These are phyloP conservation scores for Nothura maculosa DNA, from an alignment of 2,797 vertebrate species.

Conservation along the genomic window DNA sequence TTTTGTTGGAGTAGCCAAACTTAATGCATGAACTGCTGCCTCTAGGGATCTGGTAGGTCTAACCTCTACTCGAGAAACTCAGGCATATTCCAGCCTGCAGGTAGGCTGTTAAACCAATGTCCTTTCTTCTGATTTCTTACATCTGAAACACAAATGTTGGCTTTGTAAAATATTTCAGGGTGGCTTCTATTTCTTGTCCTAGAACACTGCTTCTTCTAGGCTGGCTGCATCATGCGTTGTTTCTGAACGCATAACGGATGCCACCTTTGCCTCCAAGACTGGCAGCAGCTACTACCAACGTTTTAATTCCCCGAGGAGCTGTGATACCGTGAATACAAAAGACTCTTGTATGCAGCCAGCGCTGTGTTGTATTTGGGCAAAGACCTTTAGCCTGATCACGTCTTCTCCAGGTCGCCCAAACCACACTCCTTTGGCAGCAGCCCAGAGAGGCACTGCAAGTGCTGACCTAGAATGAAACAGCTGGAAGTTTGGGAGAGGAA, in stretches of 20 bases:
- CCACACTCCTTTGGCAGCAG: neutral
- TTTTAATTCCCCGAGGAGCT: neutral
- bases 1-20: neutral
- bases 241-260: rapidly evolving
- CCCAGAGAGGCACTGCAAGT: neutral
- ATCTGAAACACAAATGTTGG: neutral
- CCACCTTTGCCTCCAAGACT: neutral
- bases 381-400: slow-evolving; percentile 26
- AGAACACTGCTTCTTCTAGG: rapidly evolving
- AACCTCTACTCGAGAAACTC: slow-evolving; percentile 28
- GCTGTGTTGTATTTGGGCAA: neutral
- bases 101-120: slow-evolving; percentile 42
- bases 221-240: neutral
- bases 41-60: slow-evolving; percentile 21
- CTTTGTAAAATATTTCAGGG: rapidly evolving
- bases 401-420: slow-evolving; percentile 37
- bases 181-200: neutral
- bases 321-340: rapidly evolving
- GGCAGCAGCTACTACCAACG: neutral
- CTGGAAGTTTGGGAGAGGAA: slow-evolving; percentile 57
- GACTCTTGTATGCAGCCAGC: neutral
- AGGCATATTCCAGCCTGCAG: slow-evolving; percentile 30
- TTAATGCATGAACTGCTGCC: slow-evolving; percentile 32
- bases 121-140: slow-evolving; percentile 1
- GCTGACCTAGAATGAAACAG: slow-evolving; percentile 53